Evolutionary conservation across 2,888 invertebrate genomes (phyloP).

Genomic region (Diogma glabrata): DNA sequence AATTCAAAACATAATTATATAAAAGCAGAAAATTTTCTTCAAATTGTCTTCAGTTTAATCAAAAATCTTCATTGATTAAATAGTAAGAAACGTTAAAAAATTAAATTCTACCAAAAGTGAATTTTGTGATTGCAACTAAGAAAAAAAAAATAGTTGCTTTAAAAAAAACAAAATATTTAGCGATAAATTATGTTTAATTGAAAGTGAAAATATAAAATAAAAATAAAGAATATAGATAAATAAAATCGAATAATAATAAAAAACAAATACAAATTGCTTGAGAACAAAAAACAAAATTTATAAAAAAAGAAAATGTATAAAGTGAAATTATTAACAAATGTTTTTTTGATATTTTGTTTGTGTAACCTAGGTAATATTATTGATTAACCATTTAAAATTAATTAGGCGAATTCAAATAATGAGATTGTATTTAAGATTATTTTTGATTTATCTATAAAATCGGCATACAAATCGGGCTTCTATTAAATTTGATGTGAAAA

Average conservation of each 20-base stretch:
- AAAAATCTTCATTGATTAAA: too few relatives aligned
- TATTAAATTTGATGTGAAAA: too few relatives aligned
- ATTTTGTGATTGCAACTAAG: not conserved
- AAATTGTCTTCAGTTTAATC: slow-evolving; percentile 2
- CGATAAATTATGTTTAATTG: not conserved
- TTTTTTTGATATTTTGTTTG: slow-evolving; percentile 4
- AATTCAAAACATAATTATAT: not conserved
- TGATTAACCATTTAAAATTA: too few relatives aligned
- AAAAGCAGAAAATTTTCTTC: slow-evolving; percentile 5
- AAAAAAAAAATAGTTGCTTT: not conserved
- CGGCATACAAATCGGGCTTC: too few relatives aligned
- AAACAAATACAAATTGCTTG: not conserved
- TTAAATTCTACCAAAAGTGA: too few relatives aligned
- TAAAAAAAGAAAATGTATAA: slow-evolving; percentile 1
- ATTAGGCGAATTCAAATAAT: too few relatives aligned
- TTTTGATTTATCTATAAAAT: too few relatives aligned
- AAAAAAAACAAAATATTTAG: slow-evolving; percentile 1
- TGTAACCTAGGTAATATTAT: slow-evolving; percentile 3
- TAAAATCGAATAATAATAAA: too few relatives aligned
- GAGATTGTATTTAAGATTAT: too few relatives aligned
- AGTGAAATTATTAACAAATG: slow-evolving; percentile 4
- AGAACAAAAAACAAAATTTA: not conserved
- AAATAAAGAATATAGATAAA: too few relatives aligned
- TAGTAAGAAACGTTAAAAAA: too few relatives aligned
- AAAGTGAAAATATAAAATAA: not conserved